Base-by-base conservation (phyloP, 2,113 vertebrate genomes). In the Bagarius yarrelli region DNA sequence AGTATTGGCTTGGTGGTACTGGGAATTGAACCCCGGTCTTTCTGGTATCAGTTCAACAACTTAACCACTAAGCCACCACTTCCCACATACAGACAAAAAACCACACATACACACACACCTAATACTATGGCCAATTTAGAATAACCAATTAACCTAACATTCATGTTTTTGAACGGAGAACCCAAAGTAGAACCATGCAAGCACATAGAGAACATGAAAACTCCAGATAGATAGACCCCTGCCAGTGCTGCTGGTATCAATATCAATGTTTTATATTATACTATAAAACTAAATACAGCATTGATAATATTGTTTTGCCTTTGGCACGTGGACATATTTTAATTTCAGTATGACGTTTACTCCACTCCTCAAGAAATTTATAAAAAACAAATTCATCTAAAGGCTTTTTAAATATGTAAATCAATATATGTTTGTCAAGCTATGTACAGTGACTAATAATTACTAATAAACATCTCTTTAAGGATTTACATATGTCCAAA, bases 311-410 rank as follows among this genome's bases (percentile, higher is more conserved):
- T 87, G 23, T 85, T 86, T 85, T 59, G 85, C 89, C 90, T 63
- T 55, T 56, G 86, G 89, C 85, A 59, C 69, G 64, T 88, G 89
- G 87, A 89, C 88, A 91, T 87, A 91, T 90, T 86, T 87, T 21
- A 88, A 85, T 89, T 88, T 69, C 83, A 89, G 88, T 90, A 64
- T 83, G 76, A 71, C 32, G 25, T 84, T 90, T 88, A 91, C 88
- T 88, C 90, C 15, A 79, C 59, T 50, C 87, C 88, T 89, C 89
- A 88, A 83, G 88, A 90, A 91, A 87, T 88, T 86, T 81, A 81
- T 84, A 79, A 90, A 90, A 90, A 76, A 63, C 66, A 63, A 11
- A 63, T 79, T 78, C 67, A 76, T 79, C 34, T 55, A 79, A 19
- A 27, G 76, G 11, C 27, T 79, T 72, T 82, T 63, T 19, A 78